Conservation (phyloP, 37 sponge, comb jelly and placozoan species). For the Tethya wilhelma region DNA sequence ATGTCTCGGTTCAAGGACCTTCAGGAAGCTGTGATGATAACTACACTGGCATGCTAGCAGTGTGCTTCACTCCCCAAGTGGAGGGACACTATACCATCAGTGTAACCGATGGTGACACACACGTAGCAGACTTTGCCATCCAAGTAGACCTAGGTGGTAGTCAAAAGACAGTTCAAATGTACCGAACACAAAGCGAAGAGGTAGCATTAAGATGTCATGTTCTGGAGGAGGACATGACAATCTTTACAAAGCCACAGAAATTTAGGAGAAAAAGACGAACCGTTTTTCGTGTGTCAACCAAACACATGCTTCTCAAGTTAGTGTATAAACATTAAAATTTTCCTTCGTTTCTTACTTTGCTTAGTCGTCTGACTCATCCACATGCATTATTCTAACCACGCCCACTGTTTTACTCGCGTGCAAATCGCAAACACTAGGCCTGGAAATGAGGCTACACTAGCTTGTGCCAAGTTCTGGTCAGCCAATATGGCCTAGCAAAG, state of each 20-base stretch:
- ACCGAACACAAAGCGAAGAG: too few relatives aligned
- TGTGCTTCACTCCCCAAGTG: not conserved
- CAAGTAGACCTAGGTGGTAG: not conserved
- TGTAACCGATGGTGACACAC: not conserved
- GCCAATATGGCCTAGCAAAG: too few relatives aligned
- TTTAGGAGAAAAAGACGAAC: not conserved
- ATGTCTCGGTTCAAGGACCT: conserved; percentile 17
- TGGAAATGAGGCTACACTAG: too few relatives aligned
- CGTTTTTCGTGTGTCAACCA: conserved; percentile 46
- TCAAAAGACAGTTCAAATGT: too few relatives aligned
- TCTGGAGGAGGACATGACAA: conserved; percentile 35
- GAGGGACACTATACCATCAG: conserved; percentile 19
- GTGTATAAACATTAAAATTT: too few relatives aligned
- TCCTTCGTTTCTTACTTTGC: too few relatives aligned
- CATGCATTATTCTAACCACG: too few relatives aligned
- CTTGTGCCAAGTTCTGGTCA: too few relatives aligned
- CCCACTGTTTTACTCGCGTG: too few relatives aligned
- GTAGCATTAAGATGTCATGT: conserved; percentile 44
- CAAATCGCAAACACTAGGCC: too few relatives aligned
- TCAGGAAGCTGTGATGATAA: not conserved
- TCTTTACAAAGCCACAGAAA: conserved; percentile 26
- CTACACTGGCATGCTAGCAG: not conserved
- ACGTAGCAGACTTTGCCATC: not conserved
- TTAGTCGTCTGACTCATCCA: too few relatives aligned
- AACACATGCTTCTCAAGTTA: conserved; percentile 1